Conservation (phyloP, 2,797 vertebrate genomes). For the Sorex maritimensis region DNA sequence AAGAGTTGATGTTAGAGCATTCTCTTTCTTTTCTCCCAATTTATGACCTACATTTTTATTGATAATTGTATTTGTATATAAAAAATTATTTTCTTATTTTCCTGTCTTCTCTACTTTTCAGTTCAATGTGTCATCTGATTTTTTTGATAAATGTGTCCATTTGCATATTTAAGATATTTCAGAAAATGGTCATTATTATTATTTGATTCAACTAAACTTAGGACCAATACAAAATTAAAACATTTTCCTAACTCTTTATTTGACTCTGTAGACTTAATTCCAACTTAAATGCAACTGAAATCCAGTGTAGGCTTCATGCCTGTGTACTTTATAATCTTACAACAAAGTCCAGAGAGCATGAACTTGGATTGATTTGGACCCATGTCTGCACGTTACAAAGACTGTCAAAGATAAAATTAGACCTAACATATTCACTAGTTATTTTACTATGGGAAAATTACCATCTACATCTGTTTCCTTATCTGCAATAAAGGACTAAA, state of each 20-base stretch:
- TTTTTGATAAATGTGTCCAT: neutral
- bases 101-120: neutral
- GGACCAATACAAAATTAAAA: conserved; percentile 6
- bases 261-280: neutral
- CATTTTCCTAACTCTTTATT: neutral
- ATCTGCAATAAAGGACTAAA: neutral
- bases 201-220: conserved; percentile 45
- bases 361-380: neutral
- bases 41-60: neutral
- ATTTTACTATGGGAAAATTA: neutral
- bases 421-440: neutral
- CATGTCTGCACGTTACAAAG: neutral
- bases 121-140: too few relatives aligned
- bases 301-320: neutral
- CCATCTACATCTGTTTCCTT: neutral
- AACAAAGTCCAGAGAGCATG: neutral
- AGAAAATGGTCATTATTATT: neutral
- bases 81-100: conserved; percentile 11
- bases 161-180: conserved; percentile 28
- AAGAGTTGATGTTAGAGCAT: neutral
- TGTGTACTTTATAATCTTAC: neutral
- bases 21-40: neutral
- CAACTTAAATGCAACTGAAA: conserved; percentile 14
- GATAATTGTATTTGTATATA: neutral
- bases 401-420: neutral